Evolutionary conservation across 30 jellyfish, hydroid and myxozoan species (phyloP), one percentile per base, ranked within the genome.

Genomic region (Clytia hemisphaerica): DNA sequence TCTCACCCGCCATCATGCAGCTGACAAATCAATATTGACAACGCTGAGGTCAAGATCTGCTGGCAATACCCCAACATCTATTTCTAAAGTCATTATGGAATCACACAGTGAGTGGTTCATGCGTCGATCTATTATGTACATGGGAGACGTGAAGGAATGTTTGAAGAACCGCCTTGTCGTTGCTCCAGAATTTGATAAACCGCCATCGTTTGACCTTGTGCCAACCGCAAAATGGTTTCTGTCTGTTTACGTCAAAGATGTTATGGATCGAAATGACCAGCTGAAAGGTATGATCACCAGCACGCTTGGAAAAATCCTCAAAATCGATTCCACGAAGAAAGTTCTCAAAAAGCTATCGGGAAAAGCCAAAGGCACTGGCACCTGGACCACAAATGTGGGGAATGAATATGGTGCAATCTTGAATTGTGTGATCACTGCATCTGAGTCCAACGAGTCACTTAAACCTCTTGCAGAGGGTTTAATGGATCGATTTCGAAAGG

Each of bases 251-350:
- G 87, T n/a, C n/a, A n/a, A n/a, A n/a, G n/a, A n/a, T n/a, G n/a
- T n/a, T n/a, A n/a, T n/a, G n/a, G n/a, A n/a, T n/a, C n/a, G n/a
- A n/a, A n/a, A n/a, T n/a, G n/a, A n/a, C n/a, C n/a, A n/a, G n/a
- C n/a, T n/a, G n/a, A n/a, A n/a, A n/a, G n/a, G n/a, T n/a, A n/a
- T n/a, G n/a, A 44, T 68, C 10, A 54, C 93, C n/a, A 37, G 51
- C 25, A 27, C 37, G 33, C 60, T 61, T 34, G 93, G 93, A 25
- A 44, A 55, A 53, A 60, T 68, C 24, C 73, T 79, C 3, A 67
- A 79, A 37, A 42, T 79, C 16, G 93, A 67, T 24, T 78, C 93
- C 47, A 68, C 93, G 2, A 79, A 79, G 32, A 79, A 79, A 85
- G 61, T 57, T 10, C 33, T 65, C 35, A 38, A 37, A 28, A 79